Evolutionary conservation across 2,888 invertebrate genomes (phyloP), one percentile per base, ranked within the genome.

Genomic region (Drosophila putrida): DNA sequence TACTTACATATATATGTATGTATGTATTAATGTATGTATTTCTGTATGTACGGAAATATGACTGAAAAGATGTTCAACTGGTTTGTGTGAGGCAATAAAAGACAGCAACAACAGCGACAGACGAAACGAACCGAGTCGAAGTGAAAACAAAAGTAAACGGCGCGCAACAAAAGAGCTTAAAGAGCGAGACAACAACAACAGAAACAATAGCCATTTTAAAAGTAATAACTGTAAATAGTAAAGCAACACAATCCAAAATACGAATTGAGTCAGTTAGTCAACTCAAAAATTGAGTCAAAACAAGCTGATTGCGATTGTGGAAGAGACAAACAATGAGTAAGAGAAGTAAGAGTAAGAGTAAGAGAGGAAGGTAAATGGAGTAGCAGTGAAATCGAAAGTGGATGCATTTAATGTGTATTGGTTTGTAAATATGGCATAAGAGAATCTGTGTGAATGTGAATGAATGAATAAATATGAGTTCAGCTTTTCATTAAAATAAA

Each of bases 241-340:
- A 69, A 62, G 61, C 51, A 70, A 66, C 54, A 70, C 68, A 73
- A 75, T 69, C 67, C 61, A 65, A 73, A 67, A n/a, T 50, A 65
- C 60, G 78, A 88, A 86, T 85, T 88, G 88, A 78, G 83, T 71
- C 72, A 78, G 80, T 76, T 66, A 83, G 66, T 71, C 76, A 85
- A 85, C 78, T 75, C 20, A 64, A 43, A 78, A 68, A 74, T 58
- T 67, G 69, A 73, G 50, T 69, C 50, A 11, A 53, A 33, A 46
- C 49, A 44, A 55, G 35, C 46, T 59, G 46, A 72, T 57, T 41
- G 31, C 39, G 6, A 20, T 39, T 27, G 20, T 25, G 1, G 3
- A 20, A 27, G 10, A 0, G 20, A 50, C 4, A 35, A 35, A 6
- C 13, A n/a, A 35, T 5, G 20, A 2, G 15, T 20, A 20, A 8